Evolutionary conservation across 2,888 invertebrate genomes (phyloP).

Genomic region (Rotaria magnacalcarata): DNA sequence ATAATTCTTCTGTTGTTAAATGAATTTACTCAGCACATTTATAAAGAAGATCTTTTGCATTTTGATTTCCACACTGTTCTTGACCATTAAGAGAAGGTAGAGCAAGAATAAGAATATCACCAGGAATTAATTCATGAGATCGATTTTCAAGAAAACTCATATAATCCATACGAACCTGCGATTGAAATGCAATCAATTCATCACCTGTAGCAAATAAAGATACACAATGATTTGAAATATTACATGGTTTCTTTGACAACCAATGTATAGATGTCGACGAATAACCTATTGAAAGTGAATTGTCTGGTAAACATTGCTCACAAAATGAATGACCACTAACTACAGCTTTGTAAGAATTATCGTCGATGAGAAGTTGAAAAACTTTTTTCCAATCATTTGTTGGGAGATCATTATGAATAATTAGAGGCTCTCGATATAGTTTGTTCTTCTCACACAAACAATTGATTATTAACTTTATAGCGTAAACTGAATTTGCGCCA

Average conservation of each 20-base stretch:
- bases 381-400: background rate
- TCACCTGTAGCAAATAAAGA: background rate
- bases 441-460: no score
- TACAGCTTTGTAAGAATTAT: background rate
- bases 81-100: background rate
- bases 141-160: background rate
- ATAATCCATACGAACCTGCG: background rate
- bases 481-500: background rate
- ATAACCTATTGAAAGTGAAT: background rate
- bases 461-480: background rate
- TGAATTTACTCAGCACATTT: background rate
- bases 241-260: background rate
- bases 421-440: background rate
- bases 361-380: background rate
- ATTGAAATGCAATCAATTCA: background rate
- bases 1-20: background rate
- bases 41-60: background rate
- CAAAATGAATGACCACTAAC: background rate
- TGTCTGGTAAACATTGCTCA: background rate
- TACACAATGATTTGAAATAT: conserved; percentile 24
- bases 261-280: background rate
- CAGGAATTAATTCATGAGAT: background rate
- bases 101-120: background rate
- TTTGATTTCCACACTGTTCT: background rate
- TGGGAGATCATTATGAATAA: background rate